Percentiles rank a stretch among this genome's conserved stretches.
These are phyloP conservation scores for Blastomussa wellsi DNA, from an alignment of 92 coral and sea anemone species.

Conservation along the genomic window DNA sequence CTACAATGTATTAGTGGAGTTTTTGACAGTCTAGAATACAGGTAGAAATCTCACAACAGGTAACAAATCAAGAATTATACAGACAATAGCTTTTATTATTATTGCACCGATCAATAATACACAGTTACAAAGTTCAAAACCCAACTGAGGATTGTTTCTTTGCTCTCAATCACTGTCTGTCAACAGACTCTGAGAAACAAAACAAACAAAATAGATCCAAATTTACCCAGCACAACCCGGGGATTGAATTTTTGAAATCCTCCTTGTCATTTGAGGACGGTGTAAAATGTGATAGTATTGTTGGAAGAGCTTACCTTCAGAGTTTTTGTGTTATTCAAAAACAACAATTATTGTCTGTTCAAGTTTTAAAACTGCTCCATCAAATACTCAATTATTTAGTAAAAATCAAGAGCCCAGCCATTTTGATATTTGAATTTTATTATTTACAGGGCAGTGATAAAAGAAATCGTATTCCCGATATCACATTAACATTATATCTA, in stretches of 20 bases:
- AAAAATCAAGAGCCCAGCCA: neutral
- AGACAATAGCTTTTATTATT: neutral
- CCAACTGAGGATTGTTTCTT: neutral
- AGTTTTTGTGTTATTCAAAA: neutral
- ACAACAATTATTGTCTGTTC: neutral
- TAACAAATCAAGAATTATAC: neutral
- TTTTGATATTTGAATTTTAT: neutral
- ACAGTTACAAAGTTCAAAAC: neutral
- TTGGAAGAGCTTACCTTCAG: neutral
- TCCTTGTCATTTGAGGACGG: neutral
- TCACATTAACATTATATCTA: neutral
- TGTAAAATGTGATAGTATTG: neutral
- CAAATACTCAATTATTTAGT: neutral
- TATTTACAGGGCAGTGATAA: neutral
- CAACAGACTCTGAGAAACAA: neutral
- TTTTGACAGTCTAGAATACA: neutral
- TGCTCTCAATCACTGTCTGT: too few species aligned
- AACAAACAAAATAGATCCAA: neutral
- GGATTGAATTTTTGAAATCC: neutral
- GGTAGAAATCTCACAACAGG: neutral
- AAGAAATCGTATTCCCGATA: neutral
- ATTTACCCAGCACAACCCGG: neutral
- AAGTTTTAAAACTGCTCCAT: neutral
- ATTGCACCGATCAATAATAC: neutral
- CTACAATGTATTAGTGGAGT: neutral